A percentile compares a stretch with the other conserved stretches of the same genome.
These are phyloP conservation scores for Chrysolina haemoptera DNA, from an alignment of 2,888 invertebrate genomes.

Conservation along the genomic window DNA sequence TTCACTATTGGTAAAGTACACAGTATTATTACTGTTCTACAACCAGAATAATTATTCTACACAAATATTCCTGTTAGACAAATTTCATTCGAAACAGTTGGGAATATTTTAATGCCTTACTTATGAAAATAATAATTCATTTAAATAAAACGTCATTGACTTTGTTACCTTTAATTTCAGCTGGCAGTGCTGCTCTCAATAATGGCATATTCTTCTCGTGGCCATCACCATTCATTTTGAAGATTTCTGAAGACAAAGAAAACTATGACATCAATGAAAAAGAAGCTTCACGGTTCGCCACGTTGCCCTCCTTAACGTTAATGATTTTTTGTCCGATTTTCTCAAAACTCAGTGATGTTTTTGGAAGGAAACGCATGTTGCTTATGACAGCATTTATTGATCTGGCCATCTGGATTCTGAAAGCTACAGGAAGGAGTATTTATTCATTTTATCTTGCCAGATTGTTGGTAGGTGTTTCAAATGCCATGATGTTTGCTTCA, in stretches of 20 bases:
- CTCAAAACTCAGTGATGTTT: conserved; percentile 55
- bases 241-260: conserved; percentile 55
- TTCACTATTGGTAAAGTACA: too few relatives aligned
- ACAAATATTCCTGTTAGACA: too few relatives aligned
- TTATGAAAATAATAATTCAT: too few relatives aligned
- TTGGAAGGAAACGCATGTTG: conserved; percentile 48
- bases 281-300: conserved; percentile 58
- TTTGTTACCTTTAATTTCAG: conserved; percentile 42
- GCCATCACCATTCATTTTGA: conserved; percentile 62
- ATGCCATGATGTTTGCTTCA: too few relatives aligned
- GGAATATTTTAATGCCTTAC: too few relatives aligned
- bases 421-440: conserved; percentile 53
- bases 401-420: conserved; percentile 38
- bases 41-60: too few relatives aligned
- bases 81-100: too few relatives aligned
- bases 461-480: conserved; percentile 55
- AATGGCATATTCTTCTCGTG: conserved; percentile 52
- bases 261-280: too few relatives aligned
- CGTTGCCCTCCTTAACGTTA: conserved; percentile 59
- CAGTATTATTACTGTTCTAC: too few relatives aligned
- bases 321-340: conserved; percentile 55
- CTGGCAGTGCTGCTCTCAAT: conserved; percentile 51
- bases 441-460: conserved; percentile 60
- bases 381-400: too few relatives aligned
- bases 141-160: too few relatives aligned